phyloP scores from a whole-genome alignment of 2,113 vertebrate species.

The Protobothrops flavoviridis region DNA sequence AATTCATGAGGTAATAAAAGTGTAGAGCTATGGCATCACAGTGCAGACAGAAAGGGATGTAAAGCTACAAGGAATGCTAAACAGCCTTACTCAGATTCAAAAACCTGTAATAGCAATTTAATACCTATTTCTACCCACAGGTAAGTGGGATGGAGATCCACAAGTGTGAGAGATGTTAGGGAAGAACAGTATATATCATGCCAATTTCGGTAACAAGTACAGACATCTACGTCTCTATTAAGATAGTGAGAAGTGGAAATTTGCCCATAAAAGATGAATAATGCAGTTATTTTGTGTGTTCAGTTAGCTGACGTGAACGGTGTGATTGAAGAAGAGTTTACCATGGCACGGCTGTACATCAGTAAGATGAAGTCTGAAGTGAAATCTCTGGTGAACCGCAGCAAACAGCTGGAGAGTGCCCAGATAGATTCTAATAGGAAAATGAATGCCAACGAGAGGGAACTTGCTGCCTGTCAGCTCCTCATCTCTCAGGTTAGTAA shows the following conservation, averaged over 20 bases:
- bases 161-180: not conserved
- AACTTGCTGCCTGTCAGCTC: conserved; percentile 87
- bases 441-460: conserved; percentile 88
- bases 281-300: conserved; percentile 8
- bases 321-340: conserved; percentile 90
- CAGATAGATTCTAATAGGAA: conserved; percentile 86
- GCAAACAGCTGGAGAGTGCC: conserved; percentile 86
- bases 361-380: conserved; percentile 94
- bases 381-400: conserved; percentile 87
- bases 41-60: not conserved
- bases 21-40: not conserved
- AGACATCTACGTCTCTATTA: not conserved
- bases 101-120: not conserved
- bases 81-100: not conserved
- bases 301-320: conserved; percentile 84
- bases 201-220: conserved; percentile 9
- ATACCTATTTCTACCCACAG: not conserved
- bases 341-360: conserved; percentile 87
- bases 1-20: not conserved
- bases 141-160: not conserved
- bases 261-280: not conserved
- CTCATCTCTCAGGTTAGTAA: conserved; percentile 84
- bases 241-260: not conserved
- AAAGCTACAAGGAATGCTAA: not conserved
- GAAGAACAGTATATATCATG: conserved; percentile 14